Conservation (phyloP, 2,797 vertebrate species). For the Neosilurus hyrtlii region DNA sequence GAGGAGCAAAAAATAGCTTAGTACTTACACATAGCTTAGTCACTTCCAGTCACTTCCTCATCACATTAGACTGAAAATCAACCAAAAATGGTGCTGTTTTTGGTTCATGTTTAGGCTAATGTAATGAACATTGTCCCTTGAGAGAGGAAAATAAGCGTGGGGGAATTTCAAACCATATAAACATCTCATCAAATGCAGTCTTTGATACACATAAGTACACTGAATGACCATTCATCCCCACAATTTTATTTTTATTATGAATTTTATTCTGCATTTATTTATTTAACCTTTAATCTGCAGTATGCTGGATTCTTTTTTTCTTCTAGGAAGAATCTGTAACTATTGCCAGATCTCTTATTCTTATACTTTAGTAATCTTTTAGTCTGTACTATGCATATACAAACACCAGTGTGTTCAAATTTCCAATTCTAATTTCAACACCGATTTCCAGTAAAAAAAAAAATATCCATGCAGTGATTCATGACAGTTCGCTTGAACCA, state of each 20-base stretch:
- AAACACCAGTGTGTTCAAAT: background rate
- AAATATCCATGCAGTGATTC: background rate
- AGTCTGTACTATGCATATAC: background rate
- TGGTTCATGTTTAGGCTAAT: background rate
- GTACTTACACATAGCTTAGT: slow-evolving; percentile 2
- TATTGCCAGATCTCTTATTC: background rate
- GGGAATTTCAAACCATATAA: background rate
- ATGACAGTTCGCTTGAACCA: background rate
- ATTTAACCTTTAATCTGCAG: too few species aligned
- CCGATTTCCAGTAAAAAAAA: background rate
- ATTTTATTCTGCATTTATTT: too few species aligned
- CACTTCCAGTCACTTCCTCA: background rate
- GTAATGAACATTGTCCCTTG: background rate
- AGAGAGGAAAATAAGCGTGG: background rate
- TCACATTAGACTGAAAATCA: too few species aligned
- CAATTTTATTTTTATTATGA: background rate
- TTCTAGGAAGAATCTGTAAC: background rate
- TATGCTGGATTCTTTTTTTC: too few species aligned
- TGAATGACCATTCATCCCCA: too few species aligned
- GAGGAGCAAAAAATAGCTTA: background rate
- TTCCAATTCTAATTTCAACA: background rate
- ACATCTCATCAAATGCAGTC: background rate
- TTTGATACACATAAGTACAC: background rate
- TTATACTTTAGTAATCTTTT: background rate
- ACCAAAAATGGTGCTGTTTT: background rate